Conservation (phyloP, 2,797 vertebrate species). For the Darevskia mixta region DNA sequence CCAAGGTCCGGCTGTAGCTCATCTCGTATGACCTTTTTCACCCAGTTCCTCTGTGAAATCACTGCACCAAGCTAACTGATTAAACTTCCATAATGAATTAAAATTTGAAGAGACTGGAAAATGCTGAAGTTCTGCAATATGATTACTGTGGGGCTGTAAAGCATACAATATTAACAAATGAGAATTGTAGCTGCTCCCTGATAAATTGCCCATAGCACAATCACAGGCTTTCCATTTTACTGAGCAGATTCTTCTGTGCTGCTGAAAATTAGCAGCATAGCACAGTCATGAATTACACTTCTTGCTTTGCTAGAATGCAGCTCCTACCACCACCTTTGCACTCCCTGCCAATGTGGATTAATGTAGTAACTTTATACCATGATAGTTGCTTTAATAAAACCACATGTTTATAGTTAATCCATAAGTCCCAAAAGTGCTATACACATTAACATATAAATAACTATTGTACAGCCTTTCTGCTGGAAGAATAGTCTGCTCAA, state of each 20-base stretch:
- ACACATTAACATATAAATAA: constrained; percentile 43
- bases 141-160: constrained; percentile 22
- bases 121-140: constrained; percentile 24
- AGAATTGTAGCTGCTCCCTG: neutral
- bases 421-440: constrained; percentile 27
- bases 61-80: constrained; percentile 25
- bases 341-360: constrained; percentile 36
- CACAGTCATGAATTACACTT: constrained; percentile 30
- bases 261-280: neutral
- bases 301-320: constrained; percentile 18
- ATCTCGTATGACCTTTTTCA: neutral
- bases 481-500: constrained; percentile 26
- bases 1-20: too few relatives aligned
- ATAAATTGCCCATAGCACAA: constrained; percentile 31
- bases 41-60: constrained; percentile 9
- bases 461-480: constrained; percentile 17
- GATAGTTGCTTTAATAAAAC: constrained; percentile 42
- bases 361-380: constrained; percentile 26
- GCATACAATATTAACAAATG: constrained; percentile 40
- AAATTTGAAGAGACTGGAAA: constrained; percentile 29
- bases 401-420: constrained; percentile 44
- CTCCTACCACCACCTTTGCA: constrained; percentile 15
- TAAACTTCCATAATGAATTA: constrained; percentile 24
- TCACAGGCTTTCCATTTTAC: constrained; percentile 41
- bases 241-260: neutral